phyloP scores from a whole-genome alignment of 2,888 invertebrate species.

The Metallyticus violacea region DNA sequence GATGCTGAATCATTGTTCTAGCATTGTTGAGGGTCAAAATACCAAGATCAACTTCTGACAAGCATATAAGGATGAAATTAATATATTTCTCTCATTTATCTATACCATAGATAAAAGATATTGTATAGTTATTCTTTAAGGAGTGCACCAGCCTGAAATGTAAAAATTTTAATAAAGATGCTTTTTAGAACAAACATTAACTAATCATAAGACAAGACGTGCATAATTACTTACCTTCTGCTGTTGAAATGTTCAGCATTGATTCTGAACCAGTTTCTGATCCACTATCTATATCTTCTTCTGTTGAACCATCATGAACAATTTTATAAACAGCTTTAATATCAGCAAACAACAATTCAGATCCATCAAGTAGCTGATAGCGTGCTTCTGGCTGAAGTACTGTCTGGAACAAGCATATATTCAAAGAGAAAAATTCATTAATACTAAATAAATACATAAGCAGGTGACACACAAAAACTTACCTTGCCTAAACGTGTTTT shows the following conservation, averaged over 20 bases:
- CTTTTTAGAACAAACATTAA: too few species aligned
- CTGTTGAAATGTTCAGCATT: background rate
- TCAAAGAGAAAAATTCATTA: background rate
- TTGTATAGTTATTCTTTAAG: too few species aligned
- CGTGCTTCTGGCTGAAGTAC: constrained; percentile 39
- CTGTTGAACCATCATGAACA: background rate
- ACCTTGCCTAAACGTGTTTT: constrained; percentile 51
- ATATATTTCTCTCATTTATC: too few species aligned
- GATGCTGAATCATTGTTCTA: too few species aligned
- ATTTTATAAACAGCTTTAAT: constrained; percentile 37
- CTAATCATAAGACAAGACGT: background rate
- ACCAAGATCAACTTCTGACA: too few species aligned
- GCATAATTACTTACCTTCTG: constrained; percentile 17
- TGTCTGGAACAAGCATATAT: constrained; percentile 36
- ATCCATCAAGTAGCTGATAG: constrained; percentile 42
- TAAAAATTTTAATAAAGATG: too few species aligned
- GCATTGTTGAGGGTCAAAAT: too few species aligned
- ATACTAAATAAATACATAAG: background rate
- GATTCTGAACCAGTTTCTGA: constrained; percentile 14
- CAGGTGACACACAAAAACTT: constrained; percentile 32
- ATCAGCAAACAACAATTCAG: constrained; percentile 40
- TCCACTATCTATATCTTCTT: background rate
- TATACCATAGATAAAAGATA: too few species aligned
- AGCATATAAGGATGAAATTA: too few species aligned
- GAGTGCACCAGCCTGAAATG: too few species aligned